phyloP scores from a whole-genome alignment of 1,140 invertebrate species.

The Delia radicum region DNA sequence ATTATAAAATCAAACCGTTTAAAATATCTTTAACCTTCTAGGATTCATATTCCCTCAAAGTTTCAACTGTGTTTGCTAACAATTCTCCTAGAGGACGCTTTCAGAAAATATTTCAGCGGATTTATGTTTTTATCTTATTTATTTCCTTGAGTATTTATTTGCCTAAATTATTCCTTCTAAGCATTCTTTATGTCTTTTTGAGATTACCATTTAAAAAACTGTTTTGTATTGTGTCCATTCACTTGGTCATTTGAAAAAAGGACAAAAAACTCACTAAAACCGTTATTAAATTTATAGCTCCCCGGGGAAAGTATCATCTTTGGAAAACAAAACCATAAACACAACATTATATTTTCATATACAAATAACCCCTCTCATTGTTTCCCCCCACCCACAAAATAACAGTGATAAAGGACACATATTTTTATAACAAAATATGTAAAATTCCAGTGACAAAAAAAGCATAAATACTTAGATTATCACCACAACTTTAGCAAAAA shows the following conservation, averaged over 20 bases:
- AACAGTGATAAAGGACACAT: background rate
- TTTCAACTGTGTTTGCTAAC: too few relatives aligned
- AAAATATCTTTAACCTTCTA: too few relatives aligned
- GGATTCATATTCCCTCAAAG: too few relatives aligned
- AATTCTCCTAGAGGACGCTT: too few relatives aligned
- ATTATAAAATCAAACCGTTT: too few relatives aligned
- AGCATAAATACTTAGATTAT: conserved; percentile 17
- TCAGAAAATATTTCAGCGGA: too few relatives aligned
- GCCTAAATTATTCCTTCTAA: too few relatives aligned
- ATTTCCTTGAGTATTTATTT: too few relatives aligned
- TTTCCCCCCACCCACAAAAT: background rate
- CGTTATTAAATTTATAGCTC: conserved; percentile 55
- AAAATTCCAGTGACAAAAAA: background rate
- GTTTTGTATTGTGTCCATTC: background rate
- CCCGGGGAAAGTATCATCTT: conserved; percentile 28
- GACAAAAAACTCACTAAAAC: too few relatives aligned
- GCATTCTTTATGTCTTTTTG: background rate
- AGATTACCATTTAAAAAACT: too few relatives aligned
- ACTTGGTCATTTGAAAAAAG: background rate
- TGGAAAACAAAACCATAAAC: conserved; percentile 41
- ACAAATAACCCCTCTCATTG: background rate
- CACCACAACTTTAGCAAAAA: background rate
- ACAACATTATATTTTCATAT: conserved; percentile 10
- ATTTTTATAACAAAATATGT: conserved; percentile 30
- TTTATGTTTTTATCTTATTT: too few relatives aligned